Evolutionary conservation across 2,797 vertebrate genomes (phyloP), one percentile per base, ranked within the genome.

Genomic region (Bradypus variegatus): DNA sequence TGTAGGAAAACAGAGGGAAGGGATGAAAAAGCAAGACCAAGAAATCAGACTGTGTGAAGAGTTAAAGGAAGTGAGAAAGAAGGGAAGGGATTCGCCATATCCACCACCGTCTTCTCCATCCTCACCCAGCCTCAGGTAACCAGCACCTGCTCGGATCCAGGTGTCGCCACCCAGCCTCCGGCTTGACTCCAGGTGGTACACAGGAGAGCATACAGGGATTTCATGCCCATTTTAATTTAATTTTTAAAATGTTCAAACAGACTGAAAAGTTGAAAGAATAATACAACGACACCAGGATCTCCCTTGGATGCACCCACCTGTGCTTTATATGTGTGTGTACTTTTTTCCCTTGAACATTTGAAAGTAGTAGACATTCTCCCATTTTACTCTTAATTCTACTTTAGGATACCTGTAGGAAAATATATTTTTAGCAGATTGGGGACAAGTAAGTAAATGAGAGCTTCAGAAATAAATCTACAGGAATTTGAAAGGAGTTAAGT

Each of bases 171-270:
- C 64, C 72, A 86, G 31, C 53, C 36, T 48, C 31, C 21, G 11
- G 2, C 19, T 72, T 84, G n/a, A 38, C 15, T 13, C 48, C 29
- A 3, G 45, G 19, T 23, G 19, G 5, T 10, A 69, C 4, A 25
- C 1, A 15, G 2, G 27, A 23, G 2, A 31, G 4, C 29, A 45
- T 33, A 10, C 7, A 81, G 19, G 27, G 29, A 23, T 53, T 82
- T n/a, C 58, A 5, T 4, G 64, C 38, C 41, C 27, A 41, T 85
- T 90, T 73, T 48, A 4, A n/a, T 64, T 88, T 50, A 75, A 60
- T 53, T 89, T 78, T 89, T 31, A 60, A 73, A 73, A 91, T 62
- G 82, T 38, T 81, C 70, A 80, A 62, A 64, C 27, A 77, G 50
- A 83, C 36, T 41, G 14, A 48, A 78, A 72, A 62, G 6, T 55